phyloP scores from a whole-genome alignment of 2,113 vertebrate species.

The Solenodon paradoxus region DNA sequence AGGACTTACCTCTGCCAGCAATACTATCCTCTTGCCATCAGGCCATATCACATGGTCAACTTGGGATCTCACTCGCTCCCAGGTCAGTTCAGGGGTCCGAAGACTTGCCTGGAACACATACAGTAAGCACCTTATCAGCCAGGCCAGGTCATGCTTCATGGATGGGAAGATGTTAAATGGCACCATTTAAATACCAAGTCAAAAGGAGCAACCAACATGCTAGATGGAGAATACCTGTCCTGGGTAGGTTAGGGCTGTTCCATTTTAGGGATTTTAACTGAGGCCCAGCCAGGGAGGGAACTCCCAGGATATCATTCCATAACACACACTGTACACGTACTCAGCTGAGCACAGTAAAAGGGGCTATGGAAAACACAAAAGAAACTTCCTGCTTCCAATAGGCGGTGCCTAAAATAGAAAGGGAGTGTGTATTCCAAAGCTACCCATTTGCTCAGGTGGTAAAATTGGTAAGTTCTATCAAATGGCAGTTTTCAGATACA shows the following conservation, averaged over 20 bases:
- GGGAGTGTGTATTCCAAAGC: slow-evolving; percentile 11
- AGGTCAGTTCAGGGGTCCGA: slow-evolving; percentile 96
- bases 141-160: not conserved
- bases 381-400: slow-evolving; percentile 60
- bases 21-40: slow-evolving; percentile 96
- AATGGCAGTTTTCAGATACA: slow-evolving; percentile 33
- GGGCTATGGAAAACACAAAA: slow-evolving; percentile 72
- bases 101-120: slow-evolving; percentile 90
- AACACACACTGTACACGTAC: slow-evolving; percentile 52
- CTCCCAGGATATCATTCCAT: slow-evolving; percentile 65
- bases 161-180: slow-evolving; percentile 4
- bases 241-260: slow-evolving; percentile 65
- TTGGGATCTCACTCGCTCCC: slow-evolving; percentile 98
- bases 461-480: slow-evolving; percentile 27
- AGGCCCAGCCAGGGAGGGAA: slow-evolving; percentile 64
- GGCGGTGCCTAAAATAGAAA: slow-evolving; percentile 50
- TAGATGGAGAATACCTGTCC: slow-evolving; percentile 60
- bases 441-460: not conserved
- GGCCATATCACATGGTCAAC: slow-evolving; percentile 99
- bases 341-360: slow-evolving; percentile 72
- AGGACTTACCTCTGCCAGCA: slow-evolving; percentile 93
- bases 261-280: slow-evolving; percentile 72
- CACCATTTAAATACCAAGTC: slow-evolving; percentile 67
- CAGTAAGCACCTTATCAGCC: not conserved
- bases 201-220: slow-evolving; percentile 69